phyloP scores from a whole-genome alignment of 2,888 invertebrate species.

The Megalurothrips usitatus region DNA sequence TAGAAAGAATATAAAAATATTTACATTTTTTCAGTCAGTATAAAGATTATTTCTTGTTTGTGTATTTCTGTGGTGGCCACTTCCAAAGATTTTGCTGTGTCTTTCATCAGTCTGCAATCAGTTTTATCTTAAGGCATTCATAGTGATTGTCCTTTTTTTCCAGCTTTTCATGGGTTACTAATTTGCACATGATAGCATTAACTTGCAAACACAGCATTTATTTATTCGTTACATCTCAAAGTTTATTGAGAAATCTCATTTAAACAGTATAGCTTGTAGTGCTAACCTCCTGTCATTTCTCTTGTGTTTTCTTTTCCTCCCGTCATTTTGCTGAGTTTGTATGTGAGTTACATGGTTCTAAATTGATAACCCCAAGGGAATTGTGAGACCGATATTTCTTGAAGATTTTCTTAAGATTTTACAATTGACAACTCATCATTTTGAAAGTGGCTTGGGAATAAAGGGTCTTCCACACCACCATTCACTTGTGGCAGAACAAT shows the following conservation, averaged over 20 bases:
- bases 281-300: not conserved
- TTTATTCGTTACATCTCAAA: not conserved
- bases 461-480: too few species aligned
- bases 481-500: too few species aligned
- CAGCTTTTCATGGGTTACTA: not conserved
- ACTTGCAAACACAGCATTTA: not conserved
- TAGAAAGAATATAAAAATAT: not conserved
- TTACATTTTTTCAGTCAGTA: not conserved
- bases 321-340: not conserved
- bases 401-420: not conserved
- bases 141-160: not conserved
- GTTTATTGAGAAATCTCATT: not conserved
- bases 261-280: not conserved
- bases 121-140: not conserved
- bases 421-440: too few species aligned
- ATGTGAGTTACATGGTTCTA: not conserved
- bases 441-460: too few species aligned
- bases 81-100: not conserved
- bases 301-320: not conserved
- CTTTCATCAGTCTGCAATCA: not conserved
- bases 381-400: not conserved
- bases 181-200: not conserved
- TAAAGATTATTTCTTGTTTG: not conserved
- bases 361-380: not conserved
- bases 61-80: not conserved